phyloP scores from a whole-genome alignment of 1,140 invertebrate genomes.

The Epicauta chinensis region DNA sequence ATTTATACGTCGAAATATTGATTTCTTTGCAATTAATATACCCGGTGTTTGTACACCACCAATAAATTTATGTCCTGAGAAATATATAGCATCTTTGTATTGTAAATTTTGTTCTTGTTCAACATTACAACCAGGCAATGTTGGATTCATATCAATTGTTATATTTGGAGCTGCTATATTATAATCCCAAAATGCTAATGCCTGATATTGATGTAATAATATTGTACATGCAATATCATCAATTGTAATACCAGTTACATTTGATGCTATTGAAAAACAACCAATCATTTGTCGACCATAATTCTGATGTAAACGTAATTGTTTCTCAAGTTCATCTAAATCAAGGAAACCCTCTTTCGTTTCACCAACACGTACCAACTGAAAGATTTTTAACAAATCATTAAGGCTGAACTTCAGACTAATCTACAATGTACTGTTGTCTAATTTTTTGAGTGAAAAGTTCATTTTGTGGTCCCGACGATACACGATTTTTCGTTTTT shows the following conservation, averaged over 20 bases:
- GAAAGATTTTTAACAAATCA: too few relatives aligned
- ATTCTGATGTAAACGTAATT: slow-evolving; percentile 56
- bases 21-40: slow-evolving; percentile 63
- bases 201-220: slow-evolving; percentile 71
- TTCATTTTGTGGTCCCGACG: too few relatives aligned
- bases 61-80: slow-evolving; percentile 86
- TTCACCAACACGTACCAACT: slow-evolving; percentile 74
- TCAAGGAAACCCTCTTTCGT: slow-evolving; percentile 74
- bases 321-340: slow-evolving; percentile 65
- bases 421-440: too few relatives aligned
- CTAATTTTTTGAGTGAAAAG: too few relatives aligned
- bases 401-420: too few relatives aligned
- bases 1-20: slow-evolving; percentile 47
- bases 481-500: too few relatives aligned
- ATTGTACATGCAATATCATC: slow-evolving; percentile 79
- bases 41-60: slow-evolving; percentile 82
- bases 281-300: slow-evolving; percentile 64
- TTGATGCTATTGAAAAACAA: slow-evolving; percentile 82
- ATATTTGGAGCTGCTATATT: slow-evolving; percentile 77
- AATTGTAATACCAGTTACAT: slow-evolving; percentile 80
- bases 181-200: slow-evolving; percentile 86
- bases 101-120: slow-evolving; percentile 35
- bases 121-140: slow-evolving; percentile 34
- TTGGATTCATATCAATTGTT: slow-evolving; percentile 81
- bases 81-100: slow-evolving; percentile 84